These are phyloP conservation scores for Hedya salicella DNA, from an alignment of 2,888 invertebrate species.

Conservation along the genomic window DNA sequence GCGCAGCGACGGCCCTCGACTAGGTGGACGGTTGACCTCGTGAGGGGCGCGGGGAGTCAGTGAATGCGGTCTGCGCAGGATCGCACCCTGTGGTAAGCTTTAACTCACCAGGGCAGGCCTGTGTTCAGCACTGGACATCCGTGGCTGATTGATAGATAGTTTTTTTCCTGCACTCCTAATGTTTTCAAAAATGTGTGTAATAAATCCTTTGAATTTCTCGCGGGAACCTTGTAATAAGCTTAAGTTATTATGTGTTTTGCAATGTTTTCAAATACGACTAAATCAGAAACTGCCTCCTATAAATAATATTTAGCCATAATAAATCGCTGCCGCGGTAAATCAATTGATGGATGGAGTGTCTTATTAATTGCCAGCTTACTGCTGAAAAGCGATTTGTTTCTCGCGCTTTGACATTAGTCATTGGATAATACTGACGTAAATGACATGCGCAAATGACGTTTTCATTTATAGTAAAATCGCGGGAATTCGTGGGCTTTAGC, in stretches of 20 bases:
- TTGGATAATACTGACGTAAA: slow-evolving; percentile 18
- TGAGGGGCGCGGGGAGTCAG: too few species aligned
- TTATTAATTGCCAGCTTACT: slow-evolving; percentile 60
- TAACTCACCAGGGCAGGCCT: too few species aligned
- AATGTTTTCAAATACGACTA: slow-evolving; percentile 5
- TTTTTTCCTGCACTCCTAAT: too few species aligned
- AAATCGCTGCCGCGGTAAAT: slow-evolving; percentile 64
- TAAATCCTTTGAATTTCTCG: too few species aligned
- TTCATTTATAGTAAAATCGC: slow-evolving; percentile 9
- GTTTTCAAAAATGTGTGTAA: too few species aligned
- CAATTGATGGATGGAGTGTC: slow-evolving; percentile 73
- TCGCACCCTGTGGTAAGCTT: too few species aligned
- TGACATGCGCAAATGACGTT: background rate
- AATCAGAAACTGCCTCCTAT: slow-evolving; percentile 36
- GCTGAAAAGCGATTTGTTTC: slow-evolving; percentile 29
- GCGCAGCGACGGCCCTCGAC: too few species aligned
- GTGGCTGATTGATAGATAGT: too few species aligned
- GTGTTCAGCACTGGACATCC: too few species aligned
- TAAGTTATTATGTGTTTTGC: background rate
- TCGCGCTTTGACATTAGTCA: slow-evolving; percentile 25
- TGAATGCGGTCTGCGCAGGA: too few species aligned
- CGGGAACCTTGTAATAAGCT: too few species aligned
- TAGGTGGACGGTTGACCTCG: too few species aligned
- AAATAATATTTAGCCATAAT: slow-evolving; percentile 60
- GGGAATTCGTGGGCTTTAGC: background rate